Percentiles rank a stretch among this genome's conserved stretches.
Conservation (phyloP, 2,888 invertebrate genomes). For the Pediacus dermestoides region DNA sequence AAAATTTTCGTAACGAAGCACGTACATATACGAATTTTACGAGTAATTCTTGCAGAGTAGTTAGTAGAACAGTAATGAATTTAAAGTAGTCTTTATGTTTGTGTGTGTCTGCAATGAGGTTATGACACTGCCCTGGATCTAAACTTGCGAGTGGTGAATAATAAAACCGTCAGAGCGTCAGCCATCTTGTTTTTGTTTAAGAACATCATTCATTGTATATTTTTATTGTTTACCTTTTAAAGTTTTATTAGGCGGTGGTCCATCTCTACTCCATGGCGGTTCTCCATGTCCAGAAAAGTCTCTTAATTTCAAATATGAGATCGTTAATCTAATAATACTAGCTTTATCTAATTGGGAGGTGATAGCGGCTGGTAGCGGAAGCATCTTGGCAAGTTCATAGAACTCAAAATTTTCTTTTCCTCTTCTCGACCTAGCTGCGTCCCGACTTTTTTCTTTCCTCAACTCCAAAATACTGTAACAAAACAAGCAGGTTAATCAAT, state of each 20-base stretch:
- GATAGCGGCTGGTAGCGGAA: slow-evolving; percentile 85
- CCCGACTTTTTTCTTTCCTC: slow-evolving; percentile 89
- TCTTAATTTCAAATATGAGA: slow-evolving; percentile 89
- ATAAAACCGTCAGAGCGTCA: slow-evolving; percentile 38
- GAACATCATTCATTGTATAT: slow-evolving; percentile 1
- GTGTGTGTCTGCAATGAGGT: slow-evolving; percentile 13
- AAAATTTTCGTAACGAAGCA: neutral
- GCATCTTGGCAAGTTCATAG: slow-evolving; percentile 93
- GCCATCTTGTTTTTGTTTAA: slow-evolving; percentile 38
- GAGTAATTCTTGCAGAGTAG: no score
- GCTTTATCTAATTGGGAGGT: slow-evolving; percentile 94
- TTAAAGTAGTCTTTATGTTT: neutral
- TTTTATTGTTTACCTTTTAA: slow-evolving; percentile 67
- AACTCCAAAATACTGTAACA: slow-evolving; percentile 85
- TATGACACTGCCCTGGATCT: slow-evolving; percentile 38
- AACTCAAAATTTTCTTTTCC: slow-evolving; percentile 97
- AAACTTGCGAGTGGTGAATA: slow-evolving; percentile 37
- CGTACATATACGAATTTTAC: slow-evolving; percentile 2
- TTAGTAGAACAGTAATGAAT: slow-evolving; percentile 1
- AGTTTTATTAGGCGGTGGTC: slow-evolving; percentile 72
- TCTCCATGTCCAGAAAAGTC: slow-evolving; percentile 96
- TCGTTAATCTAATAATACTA: slow-evolving; percentile 93
- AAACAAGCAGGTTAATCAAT: slow-evolving; percentile 27
- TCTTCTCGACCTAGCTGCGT: slow-evolving; percentile 85
- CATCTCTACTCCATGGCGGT: slow-evolving; percentile 90